Evolutionary conservation across 2,888 invertebrate genomes (phyloP), one percentile per base, ranked within the genome.

Genomic region (Azorinus chamasolen): DNA sequence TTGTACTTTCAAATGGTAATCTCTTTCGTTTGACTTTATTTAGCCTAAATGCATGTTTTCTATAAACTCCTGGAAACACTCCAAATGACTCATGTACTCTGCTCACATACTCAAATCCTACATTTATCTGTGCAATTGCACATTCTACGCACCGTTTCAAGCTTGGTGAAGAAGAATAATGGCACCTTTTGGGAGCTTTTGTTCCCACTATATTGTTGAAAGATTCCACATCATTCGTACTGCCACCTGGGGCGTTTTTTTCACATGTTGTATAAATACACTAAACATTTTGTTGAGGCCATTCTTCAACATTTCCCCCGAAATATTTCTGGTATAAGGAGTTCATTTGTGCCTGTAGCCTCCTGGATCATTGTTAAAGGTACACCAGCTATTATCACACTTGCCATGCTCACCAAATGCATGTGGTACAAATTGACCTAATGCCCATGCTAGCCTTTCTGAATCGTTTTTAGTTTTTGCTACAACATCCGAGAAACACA

Each of bases 371-470:
- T 37, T 61, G 0, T 25, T 5, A 32, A 50, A 66, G 2, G 32
- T 20, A 55, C 72, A 72, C 65, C 72, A 72, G n/a, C n/a, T n/a
- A n/a, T n/a, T n/a, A n/a, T n/a, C 37, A 61, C 62, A 62, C 14
- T 39, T 24, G 4, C 37, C 43, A 25, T 62, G 61, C 22, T 64
- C 58, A 20, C 72, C 72, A 25, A 72, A 72, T 3, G 65, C 41
- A 59, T 72, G 64, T 18, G 64, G 58, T 16, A 64, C 51, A 12
- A 72, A 45, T 25, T 57, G 58, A 18, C 18, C 25, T n/a, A 72
- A 51, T 37, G 51, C 27, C 16, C 27, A 8, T 27, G 58, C n/a
- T 24, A 64, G 43, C 22, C 54, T 37, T 25, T 32, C 59, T n/a
- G 46, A 39, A 39, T 73, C 50, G 14, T 50, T 48, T 50, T 54